Conservation (phyloP, 2,113 vertebrate genomes). For the Syngnathus floridae region DNA sequence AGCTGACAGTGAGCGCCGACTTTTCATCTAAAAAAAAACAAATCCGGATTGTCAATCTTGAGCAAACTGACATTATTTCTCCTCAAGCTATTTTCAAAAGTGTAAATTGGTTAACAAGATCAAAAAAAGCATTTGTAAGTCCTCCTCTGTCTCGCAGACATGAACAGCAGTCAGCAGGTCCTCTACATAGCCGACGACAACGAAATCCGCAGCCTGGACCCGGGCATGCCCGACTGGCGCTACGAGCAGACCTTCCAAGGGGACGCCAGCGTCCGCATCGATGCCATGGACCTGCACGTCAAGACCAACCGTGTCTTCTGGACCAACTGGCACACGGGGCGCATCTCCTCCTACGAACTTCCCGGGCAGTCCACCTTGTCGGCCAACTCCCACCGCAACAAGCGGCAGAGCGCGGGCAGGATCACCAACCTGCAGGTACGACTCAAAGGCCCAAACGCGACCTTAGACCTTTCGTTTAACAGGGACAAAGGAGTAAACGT, state of each 20-base stretch:
- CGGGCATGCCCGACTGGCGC: constrained; percentile 82
- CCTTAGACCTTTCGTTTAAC: neutral
- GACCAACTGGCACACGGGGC: constrained; percentile 98
- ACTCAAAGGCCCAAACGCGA: neutral
- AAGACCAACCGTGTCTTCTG: constrained; percentile 91
- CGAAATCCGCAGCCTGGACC: constrained; percentile 93
- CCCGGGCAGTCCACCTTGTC: constrained; percentile 52
- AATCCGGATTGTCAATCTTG: too few species aligned
- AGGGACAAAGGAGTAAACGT: neutral
- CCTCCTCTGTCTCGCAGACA: constrained; percentile 51
- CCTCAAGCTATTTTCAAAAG: too few species aligned
- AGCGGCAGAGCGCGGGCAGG: constrained; percentile 77
- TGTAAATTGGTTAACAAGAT: neutral
- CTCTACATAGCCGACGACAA: constrained; percentile 95
- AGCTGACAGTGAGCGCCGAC: constrained; percentile 75
- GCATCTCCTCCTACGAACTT: constrained; percentile 86
- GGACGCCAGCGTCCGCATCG: constrained; percentile 87
- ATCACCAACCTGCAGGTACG: constrained; percentile 81
- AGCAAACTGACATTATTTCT: too few species aligned
- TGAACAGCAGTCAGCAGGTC: constrained; percentile 75
- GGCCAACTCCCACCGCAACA: constrained; percentile 79
- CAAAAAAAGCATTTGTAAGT: neutral
- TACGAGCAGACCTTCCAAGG: constrained; percentile 95
- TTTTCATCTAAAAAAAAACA: too few species aligned
- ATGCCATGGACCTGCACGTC: constrained; percentile 92